Percentiles rank a stretch among this genome's conserved stretches.
Evolutionary conservation across 1,140 invertebrate genomes (phyloP).

Genomic region (Prorops nasuta): DNA sequence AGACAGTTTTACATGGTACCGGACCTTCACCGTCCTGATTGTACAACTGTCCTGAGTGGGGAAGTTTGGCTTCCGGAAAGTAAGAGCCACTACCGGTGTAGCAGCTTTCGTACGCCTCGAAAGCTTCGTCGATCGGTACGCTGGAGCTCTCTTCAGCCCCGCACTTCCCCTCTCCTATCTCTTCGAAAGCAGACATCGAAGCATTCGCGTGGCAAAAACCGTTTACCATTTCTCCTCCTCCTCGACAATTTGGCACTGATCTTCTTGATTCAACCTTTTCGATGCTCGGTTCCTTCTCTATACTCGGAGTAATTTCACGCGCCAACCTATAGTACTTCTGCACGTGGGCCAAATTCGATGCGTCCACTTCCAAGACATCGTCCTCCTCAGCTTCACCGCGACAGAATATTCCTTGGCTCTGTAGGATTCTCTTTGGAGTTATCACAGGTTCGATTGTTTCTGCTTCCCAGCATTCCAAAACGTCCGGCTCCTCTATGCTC

Average conservation of each 20-base stretch:
- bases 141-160: conserved; percentile 4
- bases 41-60: conserved; percentile 18
- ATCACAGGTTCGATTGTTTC: conserved; percentile 44
- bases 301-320: conserved; percentile 25
- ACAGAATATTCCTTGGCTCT: conserved; percentile 19
- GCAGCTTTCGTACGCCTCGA: conserved; percentile 52
- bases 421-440: conserved; percentile 26
- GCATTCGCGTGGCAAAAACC: conserved; percentile 19
- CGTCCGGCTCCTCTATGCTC: conserved; percentile 53
- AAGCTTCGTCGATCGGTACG: conserved; percentile 46
- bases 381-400: conserved; percentile 32
- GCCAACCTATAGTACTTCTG: conserved; percentile 45
- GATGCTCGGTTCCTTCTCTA: conserved; percentile 27
- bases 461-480: conserved; percentile 52
- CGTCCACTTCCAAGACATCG: conserved; percentile 16
- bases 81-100: conserved; percentile 37
- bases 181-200: conserved; percentile 13
- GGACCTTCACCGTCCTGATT: conserved; percentile 31
- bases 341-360: conserved; percentile 36
- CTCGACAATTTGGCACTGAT: conserved; percentile 31
- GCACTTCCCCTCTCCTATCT: conserved; percentile 19
- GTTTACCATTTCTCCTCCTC: conserved; percentile 28
- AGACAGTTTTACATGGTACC: conserved; percentile 44
- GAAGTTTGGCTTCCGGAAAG: conserved; percentile 30
- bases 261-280: conserved; percentile 12